phyloP scores from a whole-genome alignment of 2,888 invertebrate genomes.

The Drosophila flavopinicola region DNA sequence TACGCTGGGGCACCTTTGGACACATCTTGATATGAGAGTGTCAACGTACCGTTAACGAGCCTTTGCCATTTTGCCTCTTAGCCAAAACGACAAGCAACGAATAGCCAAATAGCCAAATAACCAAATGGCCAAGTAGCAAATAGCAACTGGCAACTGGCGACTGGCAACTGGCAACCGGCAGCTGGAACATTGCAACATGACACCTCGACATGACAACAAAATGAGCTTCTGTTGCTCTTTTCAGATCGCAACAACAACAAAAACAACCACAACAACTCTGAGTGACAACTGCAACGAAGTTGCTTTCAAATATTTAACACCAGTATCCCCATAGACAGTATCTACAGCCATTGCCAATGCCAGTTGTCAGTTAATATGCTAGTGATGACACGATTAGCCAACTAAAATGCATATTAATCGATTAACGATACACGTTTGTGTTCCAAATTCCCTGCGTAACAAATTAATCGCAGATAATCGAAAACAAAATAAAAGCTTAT shows the following conservation, averaged over 20 bases:
- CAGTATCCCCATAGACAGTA: constrained; percentile 31
- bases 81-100: not conserved
- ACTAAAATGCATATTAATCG: no score
- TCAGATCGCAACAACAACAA: constrained; percentile 57
- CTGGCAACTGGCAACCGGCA: constrained; percentile 41
- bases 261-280: constrained; percentile 39
- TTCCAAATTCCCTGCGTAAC: no score
- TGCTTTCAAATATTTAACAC: constrained; percentile 77
- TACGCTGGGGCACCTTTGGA: constrained; percentile 7
- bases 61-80: constrained; percentile 34
- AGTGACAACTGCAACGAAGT: constrained; percentile 72
- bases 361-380: constrained; percentile 10
- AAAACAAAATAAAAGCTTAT: no score
- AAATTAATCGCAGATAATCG: no score
- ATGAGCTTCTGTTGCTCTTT: constrained; percentile 77
- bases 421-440: no score
- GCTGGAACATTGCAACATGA: constrained; percentile 76
- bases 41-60: constrained; percentile 75
- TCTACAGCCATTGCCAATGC: not conserved
- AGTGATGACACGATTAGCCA: no score
- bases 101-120: constrained; percentile 2
- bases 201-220: constrained; percentile 80
- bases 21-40: constrained; percentile 73
- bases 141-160: not conserved
- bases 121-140: constrained; percentile 20